These are phyloP conservation scores for Chouioia cunea DNA, from an alignment of 2,888 invertebrate species.

Conservation along the genomic window DNA sequence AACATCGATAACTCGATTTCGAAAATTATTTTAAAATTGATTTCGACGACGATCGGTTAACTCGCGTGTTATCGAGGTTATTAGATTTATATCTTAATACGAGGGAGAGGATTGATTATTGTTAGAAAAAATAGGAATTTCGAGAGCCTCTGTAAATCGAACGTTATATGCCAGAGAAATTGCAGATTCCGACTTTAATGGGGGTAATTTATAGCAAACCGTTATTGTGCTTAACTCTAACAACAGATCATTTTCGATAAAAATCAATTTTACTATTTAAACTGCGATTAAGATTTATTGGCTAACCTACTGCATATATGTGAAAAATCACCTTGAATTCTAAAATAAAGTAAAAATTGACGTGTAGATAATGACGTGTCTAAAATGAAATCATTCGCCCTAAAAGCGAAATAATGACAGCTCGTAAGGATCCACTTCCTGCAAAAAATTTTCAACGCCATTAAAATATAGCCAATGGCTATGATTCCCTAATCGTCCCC, in stretches of 20 bases:
- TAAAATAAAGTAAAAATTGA: background rate
- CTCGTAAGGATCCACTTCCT: conserved; percentile 2
- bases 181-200: too few relatives aligned
- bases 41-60: conserved; percentile 32
- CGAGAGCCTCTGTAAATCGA: too few relatives aligned
- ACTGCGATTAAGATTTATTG: too few relatives aligned
- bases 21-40: conserved; percentile 43
- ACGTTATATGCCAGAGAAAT: too few relatives aligned
- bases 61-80: conserved; percentile 13
- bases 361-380: conserved; percentile 15
- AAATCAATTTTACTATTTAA: too few relatives aligned
- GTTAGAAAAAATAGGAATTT: too few relatives aligned
- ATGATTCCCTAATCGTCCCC: conserved; percentile 5
- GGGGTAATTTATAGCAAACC: too few relatives aligned
- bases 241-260: too few relatives aligned
- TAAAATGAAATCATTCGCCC: conserved; percentile 35
- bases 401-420: conserved; percentile 20
- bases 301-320: too few relatives aligned
- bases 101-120: background rate
- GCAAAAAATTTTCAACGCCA: background rate
- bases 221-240: too few relatives aligned
- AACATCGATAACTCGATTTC: conserved; percentile 44
- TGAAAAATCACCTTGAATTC: too few relatives aligned
- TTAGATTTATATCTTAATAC: conserved; percentile 42
- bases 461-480: conserved; percentile 8